Conservation (phyloP, 1,140 invertebrate species). For the Elysia chlorotica region DNA sequence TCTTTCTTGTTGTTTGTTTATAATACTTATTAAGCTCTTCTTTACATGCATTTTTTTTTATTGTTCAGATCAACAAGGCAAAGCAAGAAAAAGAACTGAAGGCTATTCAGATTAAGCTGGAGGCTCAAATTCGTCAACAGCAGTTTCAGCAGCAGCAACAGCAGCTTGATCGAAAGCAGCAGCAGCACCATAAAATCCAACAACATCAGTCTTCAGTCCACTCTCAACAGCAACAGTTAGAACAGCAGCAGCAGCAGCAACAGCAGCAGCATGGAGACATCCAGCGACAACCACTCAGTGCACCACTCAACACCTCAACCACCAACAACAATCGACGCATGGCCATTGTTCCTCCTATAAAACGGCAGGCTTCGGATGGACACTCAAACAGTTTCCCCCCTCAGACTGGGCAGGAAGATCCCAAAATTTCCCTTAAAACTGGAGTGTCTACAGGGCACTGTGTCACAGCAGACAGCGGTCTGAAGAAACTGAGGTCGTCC, state of each 20-base stretch:
- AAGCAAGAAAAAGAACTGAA: constrained; percentile 7
- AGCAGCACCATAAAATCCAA: background rate
- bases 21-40: too few species aligned
- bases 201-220: background rate
- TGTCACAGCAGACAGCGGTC: too few species aligned
- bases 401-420: background rate
- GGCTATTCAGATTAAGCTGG: background rate
- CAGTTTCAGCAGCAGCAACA: constrained; percentile 2
- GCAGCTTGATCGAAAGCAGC: background rate
- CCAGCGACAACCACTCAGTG: background rate
- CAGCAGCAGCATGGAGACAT: background rate
- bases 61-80: constrained; percentile 2
- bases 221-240: background rate
- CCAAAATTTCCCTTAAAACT: too few species aligned
- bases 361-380: background rate
- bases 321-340: constrained; percentile 5
- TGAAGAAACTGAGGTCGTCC: too few species aligned
- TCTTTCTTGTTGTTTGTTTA: too few species aligned
- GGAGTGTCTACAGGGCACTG: too few species aligned
- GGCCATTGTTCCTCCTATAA: constrained; percentile 16
- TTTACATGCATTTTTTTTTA: too few species aligned
- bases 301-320: background rate
- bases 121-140: background rate
- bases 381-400: background rate
- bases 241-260: constrained; percentile 4